Base-by-base conservation (phyloP, 2,113 vertebrate genomes). In the Protomyctophum bolini region DNA sequence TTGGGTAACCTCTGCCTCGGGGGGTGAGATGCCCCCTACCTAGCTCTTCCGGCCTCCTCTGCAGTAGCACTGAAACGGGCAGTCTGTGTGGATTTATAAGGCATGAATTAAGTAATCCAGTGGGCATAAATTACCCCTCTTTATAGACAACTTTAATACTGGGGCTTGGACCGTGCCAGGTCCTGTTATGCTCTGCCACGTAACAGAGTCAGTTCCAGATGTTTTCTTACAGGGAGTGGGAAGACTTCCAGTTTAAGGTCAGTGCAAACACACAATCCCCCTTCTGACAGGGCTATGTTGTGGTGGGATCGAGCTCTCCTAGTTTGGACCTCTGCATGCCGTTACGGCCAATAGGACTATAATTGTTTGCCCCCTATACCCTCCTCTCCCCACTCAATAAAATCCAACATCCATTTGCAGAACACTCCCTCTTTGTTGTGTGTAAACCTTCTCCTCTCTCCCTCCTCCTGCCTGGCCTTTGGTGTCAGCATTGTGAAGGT, bases 61-160 rank as follows among this genome's bases (percentile, higher is more conserved):
- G 63, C 61, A 75, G 76, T 80, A 65, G 80, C 75, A 57, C n/a
- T 73, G 68, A 72, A 66, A 76, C 62, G 56, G 70, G 76, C 57
- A 28, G 66, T 71, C 50, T 73, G 74, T 60, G 63, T 33, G 14
- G 57, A 68, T 73, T 83, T 84, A 79, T 58, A 47, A 76, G 33
- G 76, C 73, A 60, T 52, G 81, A 76, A 67, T 77, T 76, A 79
- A 66, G 84, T 80, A 84, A 89, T 82, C 75, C 75, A 66, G 64
- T 78, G 67, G 69, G 75, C 68, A 81, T 68, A 79, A 81, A 83
- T 74, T 73, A 80, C 48, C 75, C 11, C 2, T 8, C 60, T 86
- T 87, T 86, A 86, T 87, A 76, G 80, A 80, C 76, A 85, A 55
- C 62, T 75, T 70, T 70, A 82, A 78, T 76, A 65, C 70, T 71